Conservation (phyloP, 2,888 invertebrate genomes). For the Selenia dentaria region DNA sequence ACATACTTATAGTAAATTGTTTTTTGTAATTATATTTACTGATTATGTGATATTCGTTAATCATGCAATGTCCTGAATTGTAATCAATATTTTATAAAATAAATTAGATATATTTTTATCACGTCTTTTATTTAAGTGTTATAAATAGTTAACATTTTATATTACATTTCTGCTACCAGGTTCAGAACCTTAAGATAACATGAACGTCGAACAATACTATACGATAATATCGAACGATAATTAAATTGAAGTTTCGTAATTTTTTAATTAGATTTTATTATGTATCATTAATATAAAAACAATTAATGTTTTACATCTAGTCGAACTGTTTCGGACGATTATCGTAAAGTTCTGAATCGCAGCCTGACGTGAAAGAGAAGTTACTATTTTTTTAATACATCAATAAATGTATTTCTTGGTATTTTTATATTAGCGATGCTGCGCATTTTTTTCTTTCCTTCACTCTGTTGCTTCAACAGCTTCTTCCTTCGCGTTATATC, state of each 20-base stretch:
- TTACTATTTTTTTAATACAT: constrained; percentile 91
- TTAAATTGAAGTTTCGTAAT: too few species aligned
- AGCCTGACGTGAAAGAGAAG: not conserved
- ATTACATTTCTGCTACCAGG: too few species aligned
- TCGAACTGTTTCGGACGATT: too few species aligned
- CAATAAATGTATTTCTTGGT: constrained; percentile 97
- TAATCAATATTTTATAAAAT: constrained; percentile 61
- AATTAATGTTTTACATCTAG: too few species aligned
- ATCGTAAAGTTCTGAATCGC: too few species aligned
- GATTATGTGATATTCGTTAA: constrained; percentile 63
- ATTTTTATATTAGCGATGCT: constrained; percentile 95
- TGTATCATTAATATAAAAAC: too few species aligned
- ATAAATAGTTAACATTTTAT: too few species aligned
- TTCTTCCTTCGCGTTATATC: constrained; percentile 96
- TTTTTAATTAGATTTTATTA: too few species aligned
- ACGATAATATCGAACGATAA: too few species aligned
- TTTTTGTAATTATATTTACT: constrained; percentile 31
- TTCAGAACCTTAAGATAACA: too few species aligned
- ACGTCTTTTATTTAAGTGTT: constrained; percentile 17
- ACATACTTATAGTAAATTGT: constrained; percentile 11
- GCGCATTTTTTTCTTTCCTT: constrained; percentile 97
- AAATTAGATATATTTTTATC: constrained; percentile 56
- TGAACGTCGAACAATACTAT: too few species aligned
- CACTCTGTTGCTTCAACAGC: constrained; percentile 93
- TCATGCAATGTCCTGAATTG: constrained; percentile 62